Evolutionary conservation across 2,888 invertebrate species (phyloP).

Genomic region (Morpho deidamia): DNA sequence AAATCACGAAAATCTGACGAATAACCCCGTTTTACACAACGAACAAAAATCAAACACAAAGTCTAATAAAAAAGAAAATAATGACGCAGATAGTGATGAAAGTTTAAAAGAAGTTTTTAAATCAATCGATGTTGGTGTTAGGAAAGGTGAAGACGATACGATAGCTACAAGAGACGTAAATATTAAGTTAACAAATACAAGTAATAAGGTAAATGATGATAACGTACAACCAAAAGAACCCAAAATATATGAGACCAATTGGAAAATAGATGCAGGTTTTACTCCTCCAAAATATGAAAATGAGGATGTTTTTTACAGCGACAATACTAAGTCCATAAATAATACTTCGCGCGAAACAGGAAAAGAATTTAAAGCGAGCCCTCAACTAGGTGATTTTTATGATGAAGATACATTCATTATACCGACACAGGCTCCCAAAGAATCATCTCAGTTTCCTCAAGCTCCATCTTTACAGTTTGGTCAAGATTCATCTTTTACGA

Average conservation of each 20-base stretch:
- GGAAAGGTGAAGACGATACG: not conserved
- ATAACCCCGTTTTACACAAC: not conserved
- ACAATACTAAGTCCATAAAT: conserved; percentile 19
- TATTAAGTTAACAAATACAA: conserved; percentile 15
- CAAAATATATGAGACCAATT: not conserved
- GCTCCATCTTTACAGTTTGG: conserved; percentile 32
- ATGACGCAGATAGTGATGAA: not conserved
- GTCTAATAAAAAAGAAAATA: not conserved
- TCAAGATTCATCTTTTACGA: conserved; percentile 42
- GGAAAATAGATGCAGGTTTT: conserved; percentile 7
- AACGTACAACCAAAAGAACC: not conserved
- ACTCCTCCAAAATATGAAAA: conserved; percentile 5
- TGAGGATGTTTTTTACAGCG: not conserved
- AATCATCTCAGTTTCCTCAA: too few species aligned
- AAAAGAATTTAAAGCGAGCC: conserved; percentile 72
- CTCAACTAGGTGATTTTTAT: conserved; percentile 63
- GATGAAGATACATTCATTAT: conserved; percentile 53
- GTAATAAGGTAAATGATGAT: not conserved
- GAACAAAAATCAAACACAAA: not conserved
- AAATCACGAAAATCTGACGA: too few species aligned
- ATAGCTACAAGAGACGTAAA: not conserved
- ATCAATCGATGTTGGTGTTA: not conserved
- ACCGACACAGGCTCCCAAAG: conserved; percentile 32
- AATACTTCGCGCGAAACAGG: conserved; percentile 28
- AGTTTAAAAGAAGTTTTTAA: not conserved